phyloP scores from a whole-genome alignment of 23 tunicate species.

The Halocynthia roretzi region DNA sequence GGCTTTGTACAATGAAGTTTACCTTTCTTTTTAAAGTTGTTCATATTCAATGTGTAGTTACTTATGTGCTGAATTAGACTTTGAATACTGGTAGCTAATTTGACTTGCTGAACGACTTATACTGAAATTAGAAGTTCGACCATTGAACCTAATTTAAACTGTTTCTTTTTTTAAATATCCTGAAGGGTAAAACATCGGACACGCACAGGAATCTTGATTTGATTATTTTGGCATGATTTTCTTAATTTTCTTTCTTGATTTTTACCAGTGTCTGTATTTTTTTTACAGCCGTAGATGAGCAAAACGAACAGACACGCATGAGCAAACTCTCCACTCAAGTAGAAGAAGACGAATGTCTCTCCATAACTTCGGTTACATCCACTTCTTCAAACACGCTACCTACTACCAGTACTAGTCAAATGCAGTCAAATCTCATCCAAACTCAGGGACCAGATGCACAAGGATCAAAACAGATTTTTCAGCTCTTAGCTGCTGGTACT shows the following conservation, averaged over 20 bases:
- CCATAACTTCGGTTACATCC: neutral
- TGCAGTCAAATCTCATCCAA: neutral
- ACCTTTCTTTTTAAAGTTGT: too few species aligned
- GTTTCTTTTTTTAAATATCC: too few species aligned
- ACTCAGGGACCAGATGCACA: neutral
- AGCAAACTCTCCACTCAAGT: constrained; percentile 30
- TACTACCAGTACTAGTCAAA: neutral
- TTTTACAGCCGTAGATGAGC: constrained; percentile 72
- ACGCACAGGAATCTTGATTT: too few species aligned
- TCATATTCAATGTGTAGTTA: too few species aligned
- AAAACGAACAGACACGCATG: constrained; percentile 52
- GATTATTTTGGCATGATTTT: too few species aligned
- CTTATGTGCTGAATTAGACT: too few species aligned
- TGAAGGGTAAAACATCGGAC: too few species aligned
- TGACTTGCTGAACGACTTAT: neutral
- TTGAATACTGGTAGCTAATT: neutral
- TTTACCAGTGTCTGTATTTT: neutral
- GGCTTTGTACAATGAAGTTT: too few species aligned
- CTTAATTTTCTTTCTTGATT: neutral
- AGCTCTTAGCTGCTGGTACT: neutral
- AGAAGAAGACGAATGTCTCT: constrained; percentile 45
- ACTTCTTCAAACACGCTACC: neutral
- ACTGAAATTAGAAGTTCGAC: neutral
- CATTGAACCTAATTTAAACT: neutral
- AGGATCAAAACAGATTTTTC: neutral